Evolutionary conservation across 2,797 vertebrate genomes (phyloP).

Genomic region (Ficedula albicollis): DNA sequence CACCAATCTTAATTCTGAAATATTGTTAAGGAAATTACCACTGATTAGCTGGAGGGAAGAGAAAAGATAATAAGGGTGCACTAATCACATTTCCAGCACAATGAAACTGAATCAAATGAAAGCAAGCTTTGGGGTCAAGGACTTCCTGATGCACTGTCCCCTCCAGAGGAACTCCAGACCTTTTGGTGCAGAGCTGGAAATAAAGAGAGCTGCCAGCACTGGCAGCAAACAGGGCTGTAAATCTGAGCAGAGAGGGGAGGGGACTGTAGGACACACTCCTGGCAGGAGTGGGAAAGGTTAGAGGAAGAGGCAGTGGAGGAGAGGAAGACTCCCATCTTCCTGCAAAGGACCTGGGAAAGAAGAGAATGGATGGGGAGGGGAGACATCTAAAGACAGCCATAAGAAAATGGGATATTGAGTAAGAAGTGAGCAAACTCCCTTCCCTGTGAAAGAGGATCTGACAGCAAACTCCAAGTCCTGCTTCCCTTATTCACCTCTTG

Average conservation of each 20-base stretch:
- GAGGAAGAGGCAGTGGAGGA: background rate
- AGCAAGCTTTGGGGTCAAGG: slow-evolving; percentile 14
- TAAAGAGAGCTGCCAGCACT: background rate
- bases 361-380: background rate
- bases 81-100: slow-evolving; percentile 37
- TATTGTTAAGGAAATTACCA: slow-evolving; percentile 45
- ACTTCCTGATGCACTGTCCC: background rate
- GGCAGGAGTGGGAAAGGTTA: background rate
- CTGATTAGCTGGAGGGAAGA: slow-evolving; percentile 33
- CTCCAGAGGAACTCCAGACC: background rate
- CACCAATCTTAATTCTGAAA: slow-evolving; percentile 50
- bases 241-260: background rate
- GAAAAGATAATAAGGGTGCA: background rate
- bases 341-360: background rate
- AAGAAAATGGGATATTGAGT: background rate
- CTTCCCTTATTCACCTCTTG: background rate
- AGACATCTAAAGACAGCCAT: background rate
- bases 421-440: background rate
- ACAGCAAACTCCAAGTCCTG: background rate
- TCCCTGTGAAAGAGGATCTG: background rate
- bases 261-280: background rate
- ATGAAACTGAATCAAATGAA: background rate
- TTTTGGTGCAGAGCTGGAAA: background rate
- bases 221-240: background rate
- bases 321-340: background rate